phyloP scores from a whole-genome alignment of 2,113 vertebrate species.

The Edolisoma coerulescens region DNA sequence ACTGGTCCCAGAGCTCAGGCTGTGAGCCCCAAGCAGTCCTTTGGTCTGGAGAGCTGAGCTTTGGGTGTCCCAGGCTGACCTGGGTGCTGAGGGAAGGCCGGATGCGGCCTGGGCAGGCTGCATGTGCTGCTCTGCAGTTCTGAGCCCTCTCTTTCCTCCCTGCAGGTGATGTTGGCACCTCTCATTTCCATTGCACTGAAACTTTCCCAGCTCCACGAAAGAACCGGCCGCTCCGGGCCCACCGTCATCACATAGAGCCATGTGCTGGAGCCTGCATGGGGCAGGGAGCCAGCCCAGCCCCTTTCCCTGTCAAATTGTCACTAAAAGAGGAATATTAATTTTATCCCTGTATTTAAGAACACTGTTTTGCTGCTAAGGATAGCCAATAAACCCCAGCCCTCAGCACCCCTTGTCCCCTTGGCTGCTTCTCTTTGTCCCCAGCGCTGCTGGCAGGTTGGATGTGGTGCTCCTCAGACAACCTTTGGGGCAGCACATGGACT shows the following conservation, averaged over 20 bases:
- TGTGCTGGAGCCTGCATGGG: accelerated
- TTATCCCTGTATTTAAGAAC: conserved; percentile 18
- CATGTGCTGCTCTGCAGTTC: accelerated
- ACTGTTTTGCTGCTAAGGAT: neutral
- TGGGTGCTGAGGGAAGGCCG: neutral
- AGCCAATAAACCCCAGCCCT: conserved; percentile 17
- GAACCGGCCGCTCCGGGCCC: conserved; percentile 84
- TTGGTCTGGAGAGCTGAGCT: neutral
- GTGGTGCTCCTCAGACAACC: neutral
- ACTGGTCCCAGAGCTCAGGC: neutral
- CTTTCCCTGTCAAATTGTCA: neutral
- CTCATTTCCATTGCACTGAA: conserved; percentile 92
- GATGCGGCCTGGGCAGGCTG: accelerated
- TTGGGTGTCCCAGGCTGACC: accelerated
- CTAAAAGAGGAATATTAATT: neutral
- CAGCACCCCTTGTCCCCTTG: neutral
- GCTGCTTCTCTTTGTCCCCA: neutral
- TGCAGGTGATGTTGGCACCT: conserved; percentile 92
- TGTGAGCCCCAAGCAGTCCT: neutral
- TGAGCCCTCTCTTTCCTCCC: conserved; percentile 9
- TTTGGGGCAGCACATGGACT: neutral
- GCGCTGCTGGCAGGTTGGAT: neutral
- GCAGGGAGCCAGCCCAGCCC: neutral
- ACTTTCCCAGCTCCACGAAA: conserved; percentile 89
- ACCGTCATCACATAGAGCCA: conserved; percentile 91